A percentile compares a stretch with the other conserved stretches of the same genome.
phyloP scores from a whole-genome alignment of 2,113 vertebrate genomes.

The Enhydra lutris region DNA sequence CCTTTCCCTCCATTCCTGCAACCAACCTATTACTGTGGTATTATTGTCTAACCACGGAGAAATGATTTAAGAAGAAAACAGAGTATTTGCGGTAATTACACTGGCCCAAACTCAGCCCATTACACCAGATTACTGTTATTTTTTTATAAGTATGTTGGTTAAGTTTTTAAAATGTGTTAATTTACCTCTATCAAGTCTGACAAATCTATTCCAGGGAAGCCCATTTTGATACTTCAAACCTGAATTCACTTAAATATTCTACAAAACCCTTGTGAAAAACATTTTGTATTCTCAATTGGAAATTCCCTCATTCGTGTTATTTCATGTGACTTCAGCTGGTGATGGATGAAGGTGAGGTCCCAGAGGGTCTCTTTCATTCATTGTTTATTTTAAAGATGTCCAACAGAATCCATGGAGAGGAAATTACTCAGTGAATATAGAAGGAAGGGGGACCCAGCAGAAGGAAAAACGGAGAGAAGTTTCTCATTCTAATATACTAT shows the following conservation, averaged over 20 bases:
- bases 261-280: background rate
- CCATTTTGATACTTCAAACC: background rate
- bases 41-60: background rate
- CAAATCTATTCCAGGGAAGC: slow-evolving; percentile 11
- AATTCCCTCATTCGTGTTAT: background rate
- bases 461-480: background rate
- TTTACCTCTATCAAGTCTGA: background rate
- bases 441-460: background rate
- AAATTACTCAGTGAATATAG: background rate
- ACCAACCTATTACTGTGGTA: background rate
- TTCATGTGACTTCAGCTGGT: background rate
- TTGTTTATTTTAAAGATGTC: background rate
- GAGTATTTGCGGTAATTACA: background rate
- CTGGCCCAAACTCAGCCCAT: background rate
- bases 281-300: background rate
- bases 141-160: background rate
- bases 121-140: background rate
- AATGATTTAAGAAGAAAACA: background rate
- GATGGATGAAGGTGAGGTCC: background rate
- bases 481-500: background rate
- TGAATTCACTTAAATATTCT: background rate
- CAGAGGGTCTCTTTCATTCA: background rate
- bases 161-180: slow-evolving; percentile 1
- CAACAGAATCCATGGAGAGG: background rate
- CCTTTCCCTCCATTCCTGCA: background rate